These are phyloP conservation scores for Octodon degus DNA, from an alignment of 2,113 vertebrate species.

Conservation along the genomic window DNA sequence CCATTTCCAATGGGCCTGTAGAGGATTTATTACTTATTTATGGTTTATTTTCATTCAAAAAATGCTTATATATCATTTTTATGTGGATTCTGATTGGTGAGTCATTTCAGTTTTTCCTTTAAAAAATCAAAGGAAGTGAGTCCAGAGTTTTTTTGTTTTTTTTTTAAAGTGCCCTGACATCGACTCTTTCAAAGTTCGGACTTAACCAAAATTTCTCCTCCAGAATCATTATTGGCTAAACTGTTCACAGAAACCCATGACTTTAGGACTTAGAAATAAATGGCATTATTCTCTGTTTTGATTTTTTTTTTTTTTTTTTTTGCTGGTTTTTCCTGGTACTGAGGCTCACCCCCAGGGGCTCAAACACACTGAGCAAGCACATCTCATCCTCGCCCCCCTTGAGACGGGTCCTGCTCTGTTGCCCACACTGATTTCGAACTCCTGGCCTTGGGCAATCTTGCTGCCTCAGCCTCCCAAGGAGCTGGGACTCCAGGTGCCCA, in stretches of 20 bases:
- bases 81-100: slow-evolving; percentile 48
- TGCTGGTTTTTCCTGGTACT: background rate
- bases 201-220: slow-evolving; percentile 52
- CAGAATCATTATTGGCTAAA: background rate
- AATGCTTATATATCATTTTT: slow-evolving; percentile 77
- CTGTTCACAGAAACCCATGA: background rate
- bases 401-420: background rate
- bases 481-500: background rate
- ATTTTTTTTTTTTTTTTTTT: background rate
- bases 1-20: slow-evolving; percentile 73
- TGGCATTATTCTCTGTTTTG: background rate
- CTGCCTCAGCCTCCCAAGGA: background rate
- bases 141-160: background rate
- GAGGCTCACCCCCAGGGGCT: background rate
- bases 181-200: slow-evolving; percentile 67
- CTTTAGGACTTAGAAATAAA: background rate
- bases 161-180: background rate
- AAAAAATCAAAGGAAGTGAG: slow-evolving; percentile 41
- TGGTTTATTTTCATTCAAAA: slow-evolving; percentile 71
- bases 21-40: slow-evolving; percentile 80
- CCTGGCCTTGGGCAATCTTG: background rate
- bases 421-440: background rate
- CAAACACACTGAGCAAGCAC: background rate
- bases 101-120: slow-evolving; percentile 72
- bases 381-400: background rate